Evolutionary conservation across 2,888 invertebrate genomes (phyloP).

Genomic region (Scaptodrosophila latifasciaeformis): DNA sequence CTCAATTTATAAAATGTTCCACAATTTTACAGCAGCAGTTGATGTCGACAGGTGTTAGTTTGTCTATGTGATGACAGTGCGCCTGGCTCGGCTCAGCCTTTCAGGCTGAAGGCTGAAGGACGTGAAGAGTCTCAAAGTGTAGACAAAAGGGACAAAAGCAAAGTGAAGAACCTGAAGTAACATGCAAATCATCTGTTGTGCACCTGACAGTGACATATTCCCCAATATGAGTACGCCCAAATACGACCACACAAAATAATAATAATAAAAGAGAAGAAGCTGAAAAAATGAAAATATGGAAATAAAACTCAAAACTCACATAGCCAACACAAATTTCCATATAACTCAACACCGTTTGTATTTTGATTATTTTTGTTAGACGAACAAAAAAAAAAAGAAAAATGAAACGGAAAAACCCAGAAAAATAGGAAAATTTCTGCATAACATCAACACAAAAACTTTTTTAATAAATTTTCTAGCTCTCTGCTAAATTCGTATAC

Average conservation of each 20-base stretch:
- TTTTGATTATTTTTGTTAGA: conserved; percentile 3
- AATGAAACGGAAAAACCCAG: too few species aligned
- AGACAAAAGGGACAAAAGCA: too few species aligned
- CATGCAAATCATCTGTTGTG: background rate
- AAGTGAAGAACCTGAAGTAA: background rate
- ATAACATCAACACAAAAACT: conserved; percentile 36
- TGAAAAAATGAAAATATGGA: too few species aligned
- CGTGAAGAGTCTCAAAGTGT: too few species aligned
- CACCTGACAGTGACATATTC: conserved; percentile 5
- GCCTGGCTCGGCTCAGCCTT: too few species aligned
- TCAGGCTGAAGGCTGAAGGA: too few species aligned
- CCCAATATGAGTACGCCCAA: background rate
- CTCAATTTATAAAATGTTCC: too few species aligned
- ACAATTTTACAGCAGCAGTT: conserved; percentile 1
- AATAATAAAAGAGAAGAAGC: too few species aligned
- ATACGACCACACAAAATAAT: background rate
- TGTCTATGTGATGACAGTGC: background rate
- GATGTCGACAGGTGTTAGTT: conserved; percentile 9
- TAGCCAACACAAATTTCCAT: background rate
- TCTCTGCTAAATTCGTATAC: conserved; percentile 7
- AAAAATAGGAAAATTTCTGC: background rate
- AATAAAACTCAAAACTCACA: too few species aligned
- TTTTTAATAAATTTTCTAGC: conserved; percentile 39
- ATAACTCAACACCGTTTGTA: background rate
- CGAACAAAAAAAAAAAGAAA: conserved; percentile 16